Evolutionary conservation across 2,113 vertebrate genomes (phyloP).

Genomic region (Phainopepla nitens): DNA sequence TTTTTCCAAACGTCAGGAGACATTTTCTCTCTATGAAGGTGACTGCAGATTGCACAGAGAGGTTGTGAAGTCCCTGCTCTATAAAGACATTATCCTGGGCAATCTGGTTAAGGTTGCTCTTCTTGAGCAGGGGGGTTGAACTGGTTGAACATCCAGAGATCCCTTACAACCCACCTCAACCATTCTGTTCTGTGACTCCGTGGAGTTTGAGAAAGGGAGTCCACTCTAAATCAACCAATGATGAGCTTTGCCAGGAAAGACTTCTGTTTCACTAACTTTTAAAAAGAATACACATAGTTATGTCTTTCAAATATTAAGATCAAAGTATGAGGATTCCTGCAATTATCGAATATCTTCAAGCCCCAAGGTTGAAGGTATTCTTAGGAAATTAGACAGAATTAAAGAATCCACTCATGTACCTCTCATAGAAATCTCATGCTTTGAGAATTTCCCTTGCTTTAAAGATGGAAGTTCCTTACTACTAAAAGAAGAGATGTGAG

Average conservation of each 20-base stretch:
- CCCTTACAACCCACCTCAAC: not conserved
- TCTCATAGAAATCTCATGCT: not conserved
- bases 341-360: not conserved
- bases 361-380: not conserved
- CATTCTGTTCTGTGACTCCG: not conserved
- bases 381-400: not conserved
- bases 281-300: not conserved
- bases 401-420: not conserved
- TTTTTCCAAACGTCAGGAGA: not conserved
- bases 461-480: not conserved
- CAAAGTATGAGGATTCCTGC: not conserved
- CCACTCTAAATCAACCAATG: not conserved
- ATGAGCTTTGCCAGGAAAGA: not conserved
- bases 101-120: not conserved
- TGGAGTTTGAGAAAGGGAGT: not conserved
- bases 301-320: not conserved
- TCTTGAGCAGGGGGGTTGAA: not conserved
- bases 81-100: not conserved
- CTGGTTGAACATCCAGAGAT: not conserved
- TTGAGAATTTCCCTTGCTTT: not conserved
- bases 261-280: not conserved
- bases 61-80: not conserved
- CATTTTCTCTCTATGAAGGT: not conserved
- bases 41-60: not conserved
- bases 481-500: not conserved